Evolutionary conservation across 2,113 vertebrate species (phyloP).

Genomic region (Embiotoca jacksoni): DNA sequence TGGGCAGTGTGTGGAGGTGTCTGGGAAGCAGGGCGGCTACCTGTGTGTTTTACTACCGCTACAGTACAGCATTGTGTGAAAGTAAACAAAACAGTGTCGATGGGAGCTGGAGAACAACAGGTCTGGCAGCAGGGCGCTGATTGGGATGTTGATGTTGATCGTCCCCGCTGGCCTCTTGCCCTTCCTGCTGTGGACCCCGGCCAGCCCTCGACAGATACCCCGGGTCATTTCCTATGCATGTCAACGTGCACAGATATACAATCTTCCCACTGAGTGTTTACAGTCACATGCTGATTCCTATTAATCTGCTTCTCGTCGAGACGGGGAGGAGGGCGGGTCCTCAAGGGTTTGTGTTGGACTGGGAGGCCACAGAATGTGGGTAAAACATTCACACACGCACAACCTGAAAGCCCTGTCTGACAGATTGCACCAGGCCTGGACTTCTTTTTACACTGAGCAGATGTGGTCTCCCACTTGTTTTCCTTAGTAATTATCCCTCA

Average conservation of each 20-base stretch:
- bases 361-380: constrained; percentile 81
- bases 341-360: constrained; percentile 67
- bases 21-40: constrained; percentile 49
- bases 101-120: constrained; percentile 65
- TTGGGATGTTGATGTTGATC: constrained; percentile 67
- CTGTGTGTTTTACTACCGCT: constrained; percentile 51
- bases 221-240: constrained; percentile 72
- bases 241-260: constrained; percentile 62
- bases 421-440: constrained; percentile 84
- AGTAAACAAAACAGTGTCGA: constrained; percentile 61
- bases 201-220: constrained; percentile 65
- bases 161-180: constrained; percentile 75
- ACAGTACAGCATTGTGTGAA: constrained; percentile 68
- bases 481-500: constrained; percentile 98
- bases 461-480: constrained; percentile 92
- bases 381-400: constrained; percentile 71
- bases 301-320: constrained; percentile 94
- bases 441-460: constrained; percentile 92
- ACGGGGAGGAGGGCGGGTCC: constrained; percentile 43
- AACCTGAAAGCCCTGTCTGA: constrained; percentile 84
- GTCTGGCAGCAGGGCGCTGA: constrained; percentile 66
- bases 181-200: constrained; percentile 76
- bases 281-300: constrained; percentile 91
- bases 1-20: constrained; percentile 31
- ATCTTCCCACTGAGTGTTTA: constrained; percentile 88